Conservation (phyloP, 2,888 invertebrate genomes). For the Smittia sp. region DNA sequence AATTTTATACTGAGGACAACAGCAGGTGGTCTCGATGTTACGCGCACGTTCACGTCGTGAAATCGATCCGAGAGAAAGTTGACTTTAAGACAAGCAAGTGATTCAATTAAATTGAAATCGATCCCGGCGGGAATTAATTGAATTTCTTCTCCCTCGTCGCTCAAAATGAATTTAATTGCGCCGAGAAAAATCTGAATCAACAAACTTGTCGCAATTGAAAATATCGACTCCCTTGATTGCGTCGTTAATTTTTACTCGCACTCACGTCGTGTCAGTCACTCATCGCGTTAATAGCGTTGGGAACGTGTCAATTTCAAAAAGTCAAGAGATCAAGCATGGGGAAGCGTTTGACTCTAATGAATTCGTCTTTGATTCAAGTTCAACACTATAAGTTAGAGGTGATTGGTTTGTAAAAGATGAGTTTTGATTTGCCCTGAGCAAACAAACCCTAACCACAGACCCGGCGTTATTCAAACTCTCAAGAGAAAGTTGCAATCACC, state of each 20-base stretch:
- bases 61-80: neutral
- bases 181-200: neutral
- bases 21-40: neutral
- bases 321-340: conserved; percentile 12
- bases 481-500: too few relatives aligned
- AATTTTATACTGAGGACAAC: too few relatives aligned
- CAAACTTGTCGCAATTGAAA: neutral
- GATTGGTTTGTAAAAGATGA: too few relatives aligned
- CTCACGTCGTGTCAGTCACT: neutral
- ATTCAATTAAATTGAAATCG: conserved; percentile 25
- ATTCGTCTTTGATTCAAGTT: too few relatives aligned
- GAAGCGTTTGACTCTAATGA: too few relatives aligned
- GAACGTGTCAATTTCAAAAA: neutral
- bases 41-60: neutral
- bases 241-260: neutral
- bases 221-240: neutral
- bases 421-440: too few relatives aligned
- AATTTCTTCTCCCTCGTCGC: neutral
- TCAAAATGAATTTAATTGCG: neutral
- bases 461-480: too few relatives aligned
- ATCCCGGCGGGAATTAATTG: neutral
- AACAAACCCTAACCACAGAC: too few relatives aligned
- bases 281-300: neutral
- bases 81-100: neutral
- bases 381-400: too few relatives aligned